Conservation (phyloP, 2,888 invertebrate species). For the Crocallis elinguaria region DNA sequence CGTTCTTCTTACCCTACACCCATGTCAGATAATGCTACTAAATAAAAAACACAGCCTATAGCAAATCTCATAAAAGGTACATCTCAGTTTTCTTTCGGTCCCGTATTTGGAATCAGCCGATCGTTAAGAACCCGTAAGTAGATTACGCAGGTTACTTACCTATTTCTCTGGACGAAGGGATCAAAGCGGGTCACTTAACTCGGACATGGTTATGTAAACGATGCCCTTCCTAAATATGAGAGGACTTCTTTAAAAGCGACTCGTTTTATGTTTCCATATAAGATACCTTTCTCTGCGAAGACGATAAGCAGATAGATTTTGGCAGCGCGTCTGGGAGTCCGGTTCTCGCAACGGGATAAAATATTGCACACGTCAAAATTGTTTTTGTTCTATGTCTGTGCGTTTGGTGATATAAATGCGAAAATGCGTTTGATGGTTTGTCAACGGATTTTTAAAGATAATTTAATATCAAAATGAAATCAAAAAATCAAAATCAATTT, state of each 20-base stretch:
- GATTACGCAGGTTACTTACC: slow-evolving; percentile 38
- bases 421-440: too few species aligned
- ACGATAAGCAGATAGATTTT: too few species aligned
- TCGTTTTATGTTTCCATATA: too few species aligned
- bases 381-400: too few species aligned
- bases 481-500: too few species aligned
- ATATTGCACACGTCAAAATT: too few species aligned
- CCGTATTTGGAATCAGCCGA: slow-evolving; percentile 36
- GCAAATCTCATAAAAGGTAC: slow-evolving; percentile 8
- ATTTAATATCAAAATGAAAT: too few species aligned
- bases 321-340: too few species aligned
- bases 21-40: slow-evolving; percentile 13
- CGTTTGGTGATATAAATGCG: too few species aligned
- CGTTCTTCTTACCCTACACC: slow-evolving; percentile 5
- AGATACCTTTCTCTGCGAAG: too few species aligned
- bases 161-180: slow-evolving; percentile 43
- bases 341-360: too few species aligned
- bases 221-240: slow-evolving; percentile 17
- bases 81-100: slow-evolving; percentile 13
- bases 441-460: too few species aligned
- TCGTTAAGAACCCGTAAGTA: slow-evolving; percentile 40
- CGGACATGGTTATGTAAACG: slow-evolving; percentile 21
- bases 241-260: not conserved
- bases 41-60: slow-evolving; percentile 5
- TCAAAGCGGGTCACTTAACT: slow-evolving; percentile 42